Evolutionary conservation across 2,888 invertebrate species (phyloP), one percentile per base, ranked within the genome.

Genomic region (Argyra leucocephala): DNA sequence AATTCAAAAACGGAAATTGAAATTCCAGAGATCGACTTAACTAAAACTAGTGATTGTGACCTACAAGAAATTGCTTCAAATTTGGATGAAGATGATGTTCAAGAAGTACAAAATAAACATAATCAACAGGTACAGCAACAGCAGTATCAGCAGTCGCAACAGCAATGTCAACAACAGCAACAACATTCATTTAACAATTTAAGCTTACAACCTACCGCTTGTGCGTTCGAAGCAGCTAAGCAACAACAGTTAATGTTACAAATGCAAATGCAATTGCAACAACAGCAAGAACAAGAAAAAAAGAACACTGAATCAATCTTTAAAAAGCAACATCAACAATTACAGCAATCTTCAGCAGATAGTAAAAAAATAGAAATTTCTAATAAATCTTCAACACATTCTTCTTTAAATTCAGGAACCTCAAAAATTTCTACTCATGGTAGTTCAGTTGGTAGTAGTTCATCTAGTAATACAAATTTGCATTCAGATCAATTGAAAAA

Each of bases 11-110:
- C 61, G 6, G 66, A 69, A 37, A 22, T 21, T n/a, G n/a, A 24
- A 22, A 64, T 69, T 59, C 67, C 69, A 22, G 67, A 69, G 67
- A 68, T 69, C 6, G 69, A 69, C n/a, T 59, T 69, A 5, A 69
- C 69, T 1, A 22, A 62, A 65, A 65, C 66, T 3, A 64, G 66
- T 15, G 23, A 65, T 0, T 22, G 15, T 12, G 69, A 69, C n/a
- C 63, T 18, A 21, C 66, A 65, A 57, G 67, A 68, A 2, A 48
- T 48, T n/a, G 12, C 22, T 31, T 48, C 48, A 48, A 48, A 48
- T 48, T 12, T 62, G 3, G 68, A 69, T 31, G 62, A 65, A 0
- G 69, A 69, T 10, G 69, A 69, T 10, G 68, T 67, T 64, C 68
- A 68, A 23, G 65, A 68, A 22, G 67, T 68, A 62, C 64, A 64